A percentile compares a stretch with the other conserved stretches of the same genome.
Conservation (phyloP, 2,797 vertebrate genomes). For the Clarias pachynema region DNA sequence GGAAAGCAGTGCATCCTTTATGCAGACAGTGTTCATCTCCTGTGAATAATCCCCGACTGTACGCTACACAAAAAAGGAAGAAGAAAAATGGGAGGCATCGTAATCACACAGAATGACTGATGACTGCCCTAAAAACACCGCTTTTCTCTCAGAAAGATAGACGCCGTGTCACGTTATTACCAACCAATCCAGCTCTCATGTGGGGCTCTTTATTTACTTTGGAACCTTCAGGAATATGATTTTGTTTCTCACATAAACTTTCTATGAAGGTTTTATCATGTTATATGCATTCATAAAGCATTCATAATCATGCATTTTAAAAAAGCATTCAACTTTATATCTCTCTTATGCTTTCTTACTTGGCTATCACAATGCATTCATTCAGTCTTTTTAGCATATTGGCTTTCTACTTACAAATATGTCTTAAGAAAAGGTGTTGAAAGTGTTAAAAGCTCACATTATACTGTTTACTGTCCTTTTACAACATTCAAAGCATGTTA, state of each 20-base stretch:
- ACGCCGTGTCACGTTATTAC: not conserved
- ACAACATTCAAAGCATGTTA: too few species aligned
- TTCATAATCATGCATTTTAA: not conserved
- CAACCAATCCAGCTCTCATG: not conserved
- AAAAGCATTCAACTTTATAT: not conserved
- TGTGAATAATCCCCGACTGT: constrained; percentile 46
- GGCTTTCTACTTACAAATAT: too few species aligned
- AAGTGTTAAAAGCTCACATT: too few species aligned
- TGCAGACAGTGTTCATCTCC: constrained; percentile 49
- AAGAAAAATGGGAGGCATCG: constrained; percentile 51
- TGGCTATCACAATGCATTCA: not conserved
- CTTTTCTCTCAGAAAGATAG: constrained; percentile 12
- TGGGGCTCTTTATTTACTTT: not conserved
- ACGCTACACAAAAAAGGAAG: constrained; percentile 33
- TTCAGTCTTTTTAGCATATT: too few species aligned
- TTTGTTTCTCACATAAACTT: not conserved
- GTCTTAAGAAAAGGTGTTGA: too few species aligned
- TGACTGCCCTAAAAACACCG: constrained; percentile 38
- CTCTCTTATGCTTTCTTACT: not conserved
- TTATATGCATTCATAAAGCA: not conserved
- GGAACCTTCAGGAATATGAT: not conserved
- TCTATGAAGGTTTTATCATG: not conserved
- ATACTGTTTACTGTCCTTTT: too few species aligned
- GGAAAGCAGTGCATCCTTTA: constrained; percentile 46
- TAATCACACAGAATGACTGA: constrained; percentile 44